These are phyloP conservation scores for Myotis davidii DNA, from an alignment of 2,113 vertebrate species.

Conservation along the genomic window DNA sequence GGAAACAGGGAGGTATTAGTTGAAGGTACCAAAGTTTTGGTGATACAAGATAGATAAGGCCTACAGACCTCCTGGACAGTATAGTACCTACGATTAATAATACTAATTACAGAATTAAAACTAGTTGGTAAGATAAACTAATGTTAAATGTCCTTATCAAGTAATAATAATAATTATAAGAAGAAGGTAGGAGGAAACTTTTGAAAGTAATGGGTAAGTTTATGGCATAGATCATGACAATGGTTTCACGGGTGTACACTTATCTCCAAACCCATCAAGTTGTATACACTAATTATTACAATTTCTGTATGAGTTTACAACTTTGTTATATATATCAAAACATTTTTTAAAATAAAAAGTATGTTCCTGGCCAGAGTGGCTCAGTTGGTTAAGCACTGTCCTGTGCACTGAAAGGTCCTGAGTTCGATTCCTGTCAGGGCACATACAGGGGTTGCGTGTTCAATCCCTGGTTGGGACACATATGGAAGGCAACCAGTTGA, in stretches of 20 bases:
- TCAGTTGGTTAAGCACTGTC: neutral
- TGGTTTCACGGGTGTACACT: neutral
- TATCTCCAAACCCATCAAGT: neutral
- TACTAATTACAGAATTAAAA: neutral
- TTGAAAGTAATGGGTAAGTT: neutral
- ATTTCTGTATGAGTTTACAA: neutral
- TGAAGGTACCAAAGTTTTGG: neutral
- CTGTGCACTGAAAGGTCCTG: neutral
- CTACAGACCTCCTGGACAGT: neutral
- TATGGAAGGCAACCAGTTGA: neutral
- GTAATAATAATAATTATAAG: neutral
- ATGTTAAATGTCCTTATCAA: neutral
- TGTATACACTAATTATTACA: neutral
- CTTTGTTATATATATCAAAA: neutral
- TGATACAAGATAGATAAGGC: neutral
- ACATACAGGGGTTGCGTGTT: neutral
- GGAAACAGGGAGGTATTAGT: neutral
- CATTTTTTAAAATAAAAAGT: neutral
- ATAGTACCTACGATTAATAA: neutral
- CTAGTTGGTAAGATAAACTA: neutral
- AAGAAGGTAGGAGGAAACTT: neutral
- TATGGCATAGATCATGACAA: neutral
- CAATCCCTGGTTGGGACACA: neutral
- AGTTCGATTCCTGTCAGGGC: neutral
- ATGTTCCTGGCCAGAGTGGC: neutral